phyloP scores from a whole-genome alignment of 1,140 invertebrate genomes.

The Trichonephila clavata region DNA sequence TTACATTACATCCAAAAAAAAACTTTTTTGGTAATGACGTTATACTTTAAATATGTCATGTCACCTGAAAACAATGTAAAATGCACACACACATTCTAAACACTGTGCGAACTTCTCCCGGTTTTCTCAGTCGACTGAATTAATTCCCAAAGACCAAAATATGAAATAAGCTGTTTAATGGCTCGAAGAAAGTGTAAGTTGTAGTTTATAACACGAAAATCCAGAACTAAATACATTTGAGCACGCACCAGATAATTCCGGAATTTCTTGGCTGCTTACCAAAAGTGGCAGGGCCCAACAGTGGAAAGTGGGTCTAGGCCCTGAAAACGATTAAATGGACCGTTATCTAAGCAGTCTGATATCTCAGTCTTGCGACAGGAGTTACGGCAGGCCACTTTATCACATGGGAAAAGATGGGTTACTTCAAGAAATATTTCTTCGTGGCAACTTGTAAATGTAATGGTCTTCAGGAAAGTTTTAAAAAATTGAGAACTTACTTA shows the following conservation, averaged over 20 bases:
- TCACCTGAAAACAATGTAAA: not conserved
- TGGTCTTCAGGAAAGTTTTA: not conserved
- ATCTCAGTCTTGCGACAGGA: slow-evolving; percentile 14
- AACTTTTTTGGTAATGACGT: not conserved
- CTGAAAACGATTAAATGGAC: slow-evolving; percentile 33
- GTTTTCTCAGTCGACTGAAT: not conserved
- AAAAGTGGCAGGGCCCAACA: not conserved
- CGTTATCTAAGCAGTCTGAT: slow-evolving; percentile 8
- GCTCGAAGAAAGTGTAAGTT: slow-evolving; percentile 32
- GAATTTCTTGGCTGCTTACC: slow-evolving; percentile 41
- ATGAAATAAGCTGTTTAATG: slow-evolving; percentile 45
- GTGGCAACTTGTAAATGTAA: not conserved
- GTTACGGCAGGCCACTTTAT: not conserved
- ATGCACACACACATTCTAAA: not conserved
- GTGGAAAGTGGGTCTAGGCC: slow-evolving; percentile 12
- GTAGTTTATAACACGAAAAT: slow-evolving; percentile 35
- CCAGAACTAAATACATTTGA: slow-evolving; percentile 26
- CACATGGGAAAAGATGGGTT: not conserved
- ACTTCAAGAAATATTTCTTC: not conserved
- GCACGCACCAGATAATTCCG: slow-evolving; percentile 3
- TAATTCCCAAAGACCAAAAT: not conserved
- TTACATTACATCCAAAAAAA: too few relatives aligned
- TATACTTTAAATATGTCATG: not conserved
- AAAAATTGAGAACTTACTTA: not conserved
- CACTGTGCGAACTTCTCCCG: not conserved